Evolutionary conservation across 23 tunicate species (phyloP).

Genomic region (Ciona savignyi): DNA sequence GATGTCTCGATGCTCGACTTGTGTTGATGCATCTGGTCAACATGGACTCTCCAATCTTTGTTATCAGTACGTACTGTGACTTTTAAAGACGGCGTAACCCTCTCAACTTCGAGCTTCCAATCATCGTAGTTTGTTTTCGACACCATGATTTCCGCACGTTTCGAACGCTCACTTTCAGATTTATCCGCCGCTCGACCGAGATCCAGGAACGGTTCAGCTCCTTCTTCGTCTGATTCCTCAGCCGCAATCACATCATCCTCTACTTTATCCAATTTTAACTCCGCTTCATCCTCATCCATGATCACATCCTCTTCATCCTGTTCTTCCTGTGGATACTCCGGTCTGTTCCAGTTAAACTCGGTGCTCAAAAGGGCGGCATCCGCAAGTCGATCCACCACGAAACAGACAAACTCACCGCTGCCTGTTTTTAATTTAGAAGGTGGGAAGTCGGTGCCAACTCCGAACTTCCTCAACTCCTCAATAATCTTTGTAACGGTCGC

Average conservation of each 20-base stretch:
- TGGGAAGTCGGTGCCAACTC: slow-evolving; percentile 65
- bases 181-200: slow-evolving; percentile 15
- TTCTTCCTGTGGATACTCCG: slow-evolving; percentile 63
- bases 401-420: slow-evolving; percentile 84
- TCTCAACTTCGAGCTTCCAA: slow-evolving; percentile 95
- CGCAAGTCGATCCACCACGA: slow-evolving; percentile 60
- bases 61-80: slow-evolving; percentile 81
- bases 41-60: slow-evolving; percentile 95
- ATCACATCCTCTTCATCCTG: slow-evolving; percentile 56
- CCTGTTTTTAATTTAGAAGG: slow-evolving; percentile 89
- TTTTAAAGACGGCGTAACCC: slow-evolving; percentile 88
- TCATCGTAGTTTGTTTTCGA: slow-evolving; percentile 83
- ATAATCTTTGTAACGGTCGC: slow-evolving; percentile 87
- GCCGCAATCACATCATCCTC: slow-evolving; percentile 48
- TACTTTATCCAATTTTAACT: slow-evolving; percentile 53
- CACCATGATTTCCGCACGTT: slow-evolving; percentile 52
- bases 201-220: slow-evolving; percentile 64
- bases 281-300: slow-evolving; percentile 70
- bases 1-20: slow-evolving; percentile 68
- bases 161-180: slow-evolving; percentile 1
- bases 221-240: slow-evolving; percentile 63
- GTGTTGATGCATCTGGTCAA: slow-evolving; percentile 86
- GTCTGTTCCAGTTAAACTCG: slow-evolving; percentile 73
- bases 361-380: slow-evolving; percentile 60
- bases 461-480: slow-evolving; percentile 54